phyloP scores from a whole-genome alignment of 2,888 invertebrate species.

The Hylaea fasciaria region DNA sequence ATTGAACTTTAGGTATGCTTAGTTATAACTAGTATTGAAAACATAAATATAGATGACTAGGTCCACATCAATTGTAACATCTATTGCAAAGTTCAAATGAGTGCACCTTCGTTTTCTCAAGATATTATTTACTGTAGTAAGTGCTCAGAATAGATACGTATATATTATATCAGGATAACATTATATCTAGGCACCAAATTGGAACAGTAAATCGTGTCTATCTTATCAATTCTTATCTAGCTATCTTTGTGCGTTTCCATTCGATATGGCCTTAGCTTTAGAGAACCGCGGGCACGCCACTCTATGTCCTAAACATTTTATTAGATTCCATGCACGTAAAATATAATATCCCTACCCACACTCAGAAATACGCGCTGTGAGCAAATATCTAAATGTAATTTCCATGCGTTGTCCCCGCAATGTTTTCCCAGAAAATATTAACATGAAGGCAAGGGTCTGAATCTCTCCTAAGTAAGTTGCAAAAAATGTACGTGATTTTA shows the following conservation, averaged over 20 bases:
- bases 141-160: no score
- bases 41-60: no score
- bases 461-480: slow-evolving; percentile 85
- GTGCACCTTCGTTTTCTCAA: no score
- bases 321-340: slow-evolving; percentile 84
- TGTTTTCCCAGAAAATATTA: slow-evolving; percentile 85
- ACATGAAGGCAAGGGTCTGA: slow-evolving; percentile 84
- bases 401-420: slow-evolving; percentile 85
- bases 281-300: slow-evolving; percentile 40
- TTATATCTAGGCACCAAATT: background rate
- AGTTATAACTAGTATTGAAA: no score
- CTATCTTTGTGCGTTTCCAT: background rate
- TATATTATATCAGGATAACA: no score
- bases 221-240: background rate
- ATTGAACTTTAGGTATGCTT: no score
- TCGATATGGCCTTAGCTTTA: slow-evolving; percentile 13
- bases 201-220: no score
- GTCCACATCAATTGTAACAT: no score
- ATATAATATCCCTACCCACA: slow-evolving; percentile 83
- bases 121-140: no score
- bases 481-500: slow-evolving; percentile 86
- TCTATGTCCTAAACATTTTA: slow-evolving; percentile 80
- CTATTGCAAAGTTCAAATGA: no score
- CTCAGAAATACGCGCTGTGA: slow-evolving; percentile 79
- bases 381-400: slow-evolving; percentile 85